Evolutionary conservation across 2,113 vertebrate genomes (phyloP).

Genomic region (Trichomycterus rosablanca): DNA sequence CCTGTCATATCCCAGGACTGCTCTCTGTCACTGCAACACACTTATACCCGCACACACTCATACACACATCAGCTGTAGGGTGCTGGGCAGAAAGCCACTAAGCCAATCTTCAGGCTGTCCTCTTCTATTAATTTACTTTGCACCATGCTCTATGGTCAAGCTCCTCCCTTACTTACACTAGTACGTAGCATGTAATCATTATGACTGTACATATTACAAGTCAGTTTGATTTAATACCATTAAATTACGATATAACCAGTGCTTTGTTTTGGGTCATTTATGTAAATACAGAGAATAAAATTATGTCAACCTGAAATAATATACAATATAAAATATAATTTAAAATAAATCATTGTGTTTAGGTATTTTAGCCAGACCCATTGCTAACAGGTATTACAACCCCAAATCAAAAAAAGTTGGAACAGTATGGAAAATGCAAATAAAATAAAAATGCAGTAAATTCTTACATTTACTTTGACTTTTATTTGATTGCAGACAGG

Average conservation of each 20-base stretch:
- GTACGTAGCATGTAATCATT: conserved; percentile 14
- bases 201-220: conserved; percentile 20
- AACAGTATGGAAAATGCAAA: too few relatives aligned
- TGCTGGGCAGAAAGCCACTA: conserved; percentile 69
- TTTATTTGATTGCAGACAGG: too few relatives aligned
- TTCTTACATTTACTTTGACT: too few relatives aligned
- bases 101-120: conserved; percentile 79
- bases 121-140: conserved; percentile 82
- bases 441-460: too few relatives aligned
- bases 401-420: too few relatives aligned
- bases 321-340: too few relatives aligned
- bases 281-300: too few relatives aligned
- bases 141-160: conserved; percentile 66
- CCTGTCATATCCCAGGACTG: conserved; percentile 73
- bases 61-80: conserved; percentile 49
- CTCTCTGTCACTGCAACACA: conserved; percentile 74
- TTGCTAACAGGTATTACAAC: too few relatives aligned
- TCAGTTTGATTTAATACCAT: background rate
- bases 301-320: too few relatives aligned
- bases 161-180: conserved; percentile 68
- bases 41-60: conserved; percentile 38
- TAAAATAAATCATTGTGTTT: too few relatives aligned
- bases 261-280: background rate
- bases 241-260: background rate
- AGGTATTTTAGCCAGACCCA: too few relatives aligned